These are phyloP conservation scores for Hippoglossus hippoglossus DNA, from an alignment of 2,797 vertebrate species.

Conservation along the genomic window DNA sequence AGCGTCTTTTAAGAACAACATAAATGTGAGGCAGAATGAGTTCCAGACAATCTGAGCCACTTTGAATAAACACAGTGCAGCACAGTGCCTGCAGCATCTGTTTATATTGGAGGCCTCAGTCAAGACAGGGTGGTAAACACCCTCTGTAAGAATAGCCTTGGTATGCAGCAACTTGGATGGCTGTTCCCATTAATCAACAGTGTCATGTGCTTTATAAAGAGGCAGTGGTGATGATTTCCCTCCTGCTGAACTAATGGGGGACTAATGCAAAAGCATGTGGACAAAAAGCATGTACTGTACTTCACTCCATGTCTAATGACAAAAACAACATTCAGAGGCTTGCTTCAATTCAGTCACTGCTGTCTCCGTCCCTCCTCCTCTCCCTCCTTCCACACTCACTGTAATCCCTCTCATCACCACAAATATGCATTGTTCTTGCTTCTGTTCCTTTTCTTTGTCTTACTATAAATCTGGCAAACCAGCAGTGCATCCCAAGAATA, in stretches of 20 bases:
- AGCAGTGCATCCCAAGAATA: conserved; percentile 17
- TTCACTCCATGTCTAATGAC: not conserved
- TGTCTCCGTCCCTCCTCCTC: too few species aligned
- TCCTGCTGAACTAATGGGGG: conserved; percentile 15
- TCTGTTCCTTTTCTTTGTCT: conserved; percentile 4
- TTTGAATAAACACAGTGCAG: conserved; percentile 46
- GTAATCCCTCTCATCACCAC: conserved; percentile 16
- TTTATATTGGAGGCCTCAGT: conserved; percentile 55
- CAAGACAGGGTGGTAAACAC: conserved; percentile 64
- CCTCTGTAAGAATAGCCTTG: conserved; percentile 60
- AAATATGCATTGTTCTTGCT: conserved; percentile 6
- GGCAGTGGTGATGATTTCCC: conserved; percentile 13
- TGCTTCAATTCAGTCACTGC: conserved; percentile 7
- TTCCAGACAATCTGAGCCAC: conserved; percentile 51
- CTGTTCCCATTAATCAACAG: conserved; percentile 45
- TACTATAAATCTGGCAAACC: too few species aligned
- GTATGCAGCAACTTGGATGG: conserved; percentile 39
- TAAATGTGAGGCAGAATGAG: conserved; percentile 37
- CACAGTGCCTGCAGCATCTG: conserved; percentile 39
- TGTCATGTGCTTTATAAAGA: conserved; percentile 31
- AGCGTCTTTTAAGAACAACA: conserved; percentile 31
- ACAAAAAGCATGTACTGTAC: conserved; percentile 1
- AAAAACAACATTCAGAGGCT: not conserved
- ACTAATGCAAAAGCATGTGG: conserved; percentile 26
- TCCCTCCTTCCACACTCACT: not conserved